Conservation (phyloP, 1,140 invertebrate genomes). For the Aphidius gifuensis region DNA sequence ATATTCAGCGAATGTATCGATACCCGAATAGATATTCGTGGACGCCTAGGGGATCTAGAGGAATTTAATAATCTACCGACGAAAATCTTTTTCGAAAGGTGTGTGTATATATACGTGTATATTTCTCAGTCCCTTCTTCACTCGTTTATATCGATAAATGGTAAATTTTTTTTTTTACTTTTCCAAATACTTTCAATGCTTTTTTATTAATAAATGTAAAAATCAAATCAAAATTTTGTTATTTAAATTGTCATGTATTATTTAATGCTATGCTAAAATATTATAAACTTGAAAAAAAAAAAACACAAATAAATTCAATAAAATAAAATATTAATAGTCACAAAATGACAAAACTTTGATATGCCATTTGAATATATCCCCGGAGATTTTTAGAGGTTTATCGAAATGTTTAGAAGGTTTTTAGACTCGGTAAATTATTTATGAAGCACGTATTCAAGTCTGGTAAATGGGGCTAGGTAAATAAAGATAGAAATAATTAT, state of each 20-base stretch:
- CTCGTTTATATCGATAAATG: conserved; percentile 45
- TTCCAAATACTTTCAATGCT: no score
- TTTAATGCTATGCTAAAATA: no score
- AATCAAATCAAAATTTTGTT: no score
- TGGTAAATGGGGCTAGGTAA: conserved; percentile 9
- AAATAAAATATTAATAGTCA: no score
- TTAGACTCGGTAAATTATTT: conserved; percentile 43
- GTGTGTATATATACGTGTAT: conserved; percentile 7
- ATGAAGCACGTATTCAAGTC: conserved; percentile 26
- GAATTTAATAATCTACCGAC: conserved; percentile 56
- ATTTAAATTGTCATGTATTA: no score
- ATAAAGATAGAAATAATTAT: conserved; percentile 35
- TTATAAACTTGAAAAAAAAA: no score
- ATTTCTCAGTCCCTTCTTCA: conserved; percentile 26
- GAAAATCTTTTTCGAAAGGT: conserved; percentile 42
- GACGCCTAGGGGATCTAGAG: conserved; percentile 46
- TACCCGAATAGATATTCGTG: conserved; percentile 50
- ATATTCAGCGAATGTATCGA: conserved; percentile 57
- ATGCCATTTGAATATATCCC: conserved; percentile 37
- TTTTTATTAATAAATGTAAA: no score
- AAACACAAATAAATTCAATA: no score
- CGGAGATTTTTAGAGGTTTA: conserved; percentile 38
- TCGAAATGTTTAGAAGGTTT: conserved; percentile 46
- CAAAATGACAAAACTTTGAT: conserved; percentile 33
- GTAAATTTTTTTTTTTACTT: no score